Conservation (phyloP, 2,888 invertebrate genomes). For the Drepanosiphum platanoidis region DNA sequence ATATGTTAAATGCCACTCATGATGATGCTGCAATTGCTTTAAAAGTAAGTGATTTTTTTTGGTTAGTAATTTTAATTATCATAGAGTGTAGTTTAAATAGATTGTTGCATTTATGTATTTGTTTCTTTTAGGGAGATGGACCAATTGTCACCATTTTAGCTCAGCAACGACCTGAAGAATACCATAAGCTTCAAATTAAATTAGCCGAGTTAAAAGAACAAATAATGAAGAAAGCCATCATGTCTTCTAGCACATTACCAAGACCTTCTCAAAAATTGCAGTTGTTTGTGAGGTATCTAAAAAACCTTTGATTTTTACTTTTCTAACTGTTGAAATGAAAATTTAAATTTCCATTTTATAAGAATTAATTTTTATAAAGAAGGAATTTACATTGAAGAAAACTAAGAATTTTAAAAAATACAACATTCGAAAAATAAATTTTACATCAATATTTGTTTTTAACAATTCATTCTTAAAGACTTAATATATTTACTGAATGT, state of each 20-base stretch:
- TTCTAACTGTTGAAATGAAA: no score
- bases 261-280: constrained; percentile 96
- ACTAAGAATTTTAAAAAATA: no score
- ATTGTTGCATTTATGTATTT: neutral
- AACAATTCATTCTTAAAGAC: no score
- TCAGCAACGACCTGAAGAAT: constrained; percentile 96
- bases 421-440: no score
- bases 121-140: constrained; percentile 78
- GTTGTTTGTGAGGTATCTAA: constrained; percentile 80
- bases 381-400: no score
- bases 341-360: no score
- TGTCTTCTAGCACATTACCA: constrained; percentile 82
- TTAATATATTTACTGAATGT: no score
- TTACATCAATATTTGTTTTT: no score
- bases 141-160: constrained; percentile 93
- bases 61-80: neutral
- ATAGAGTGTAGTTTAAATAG: neutral
- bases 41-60: constrained; percentile 68
- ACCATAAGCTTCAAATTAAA: constrained; percentile 97
- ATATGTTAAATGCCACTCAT: constrained; percentile 93
- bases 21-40: constrained; percentile 97
- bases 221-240: constrained; percentile 71
- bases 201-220: constrained; percentile 97
- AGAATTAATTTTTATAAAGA: no score
- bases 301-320: no score